Base-by-base conservation (phyloP, 2,797 vertebrate genomes). In the Pitangus sulphuratus region DNA sequence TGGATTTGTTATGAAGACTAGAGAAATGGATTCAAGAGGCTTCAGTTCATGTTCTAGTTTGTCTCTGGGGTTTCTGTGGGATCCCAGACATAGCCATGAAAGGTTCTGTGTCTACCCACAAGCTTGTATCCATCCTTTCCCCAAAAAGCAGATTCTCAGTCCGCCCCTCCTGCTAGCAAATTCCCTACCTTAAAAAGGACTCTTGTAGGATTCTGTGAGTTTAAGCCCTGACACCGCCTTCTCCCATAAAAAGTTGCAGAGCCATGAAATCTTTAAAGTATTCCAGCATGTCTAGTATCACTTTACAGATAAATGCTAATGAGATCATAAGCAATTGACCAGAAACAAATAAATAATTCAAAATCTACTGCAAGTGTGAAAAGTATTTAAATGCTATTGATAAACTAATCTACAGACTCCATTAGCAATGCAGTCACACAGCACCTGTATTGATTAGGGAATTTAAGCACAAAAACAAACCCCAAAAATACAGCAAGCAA, bases 371-470 rank as follows among this genome's bases (percentile, higher is more conserved):
- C 98, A 97, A 98, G 98, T 98, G 98, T 98, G 97, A 98, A 98
- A 98, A 98, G 98, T 99, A 99, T 99, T 99, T 99, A 99, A 99
- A 99, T 98, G 98, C 97, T 99, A 99, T 99, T 98, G 99, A 99
- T 98, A 97, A 98, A 98, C 98, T 98, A 98, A 99, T 99, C 98
- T 98, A 98, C 97, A 98, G 93, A 88, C 97, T 97, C 97, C 95
- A 97, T 98, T 98, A 98, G 97, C 98, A 98, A 98, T 99, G 98
- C 98, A 98, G 98, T 98, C 98, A 97, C 97, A 98, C 96, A 98
- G 97, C 98, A 96, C 98, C 97, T 93, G 79, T 98, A 99, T 98
- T 96, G 98, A 99, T 81, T 8, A 11, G 64, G 5, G 39, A 96
- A 92, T 95, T 96, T 96, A 95, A 94, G 92, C 93, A 90, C 75